Base-by-base conservation (phyloP, 2,113 vertebrate species). In the Lethenteron reissneri region DNA sequence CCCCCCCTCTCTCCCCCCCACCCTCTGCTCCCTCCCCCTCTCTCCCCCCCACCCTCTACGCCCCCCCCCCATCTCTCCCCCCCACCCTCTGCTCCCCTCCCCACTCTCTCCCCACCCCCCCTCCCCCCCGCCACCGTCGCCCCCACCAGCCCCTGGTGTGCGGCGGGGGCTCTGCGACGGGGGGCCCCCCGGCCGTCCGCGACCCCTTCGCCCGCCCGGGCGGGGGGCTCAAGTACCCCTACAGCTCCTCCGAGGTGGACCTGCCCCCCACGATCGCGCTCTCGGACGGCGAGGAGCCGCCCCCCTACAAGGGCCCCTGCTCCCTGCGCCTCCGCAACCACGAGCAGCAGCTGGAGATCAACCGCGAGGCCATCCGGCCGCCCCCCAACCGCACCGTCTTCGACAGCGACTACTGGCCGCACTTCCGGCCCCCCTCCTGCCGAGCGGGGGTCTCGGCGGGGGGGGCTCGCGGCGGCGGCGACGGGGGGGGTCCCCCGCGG, bases 361-460 rank as follows among this genome's bases (percentile, higher is more conserved):
- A 92, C 80, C 82, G 94, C 1, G 91, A 95, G 76, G 96, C 94
- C 1, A 92, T 97, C 76, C 80, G 91, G 77, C 89, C 94, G 1
- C 94, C 94, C 0, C 94, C 94, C 77, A 97, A 97, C 83, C 81
- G 94, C 78, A 97, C 94, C 81, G 87, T 97, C 81, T 97, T 95
- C 74, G 88, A 95, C 83, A 95, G 92, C 71, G 91, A 95, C 78
- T 85, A 21, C 21, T 92, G 79, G 89, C 92, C 77, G 89, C 90
- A 79, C 75, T 84, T 76, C 83, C 84, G 0, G 81, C 90, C 68
- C 91, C 91, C 0, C 84, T 86, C 80, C 92, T 90, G 3, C 94
- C 94, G 2, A 95, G 94, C 86, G 90, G 88, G 83, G 88, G 92
- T 77, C 91, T 90, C 71, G 91, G 94, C 80, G 87, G 95, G 25